Base-by-base conservation (phyloP, 2,888 invertebrate species). In the Drosophila pseudotalamancana region DNA sequence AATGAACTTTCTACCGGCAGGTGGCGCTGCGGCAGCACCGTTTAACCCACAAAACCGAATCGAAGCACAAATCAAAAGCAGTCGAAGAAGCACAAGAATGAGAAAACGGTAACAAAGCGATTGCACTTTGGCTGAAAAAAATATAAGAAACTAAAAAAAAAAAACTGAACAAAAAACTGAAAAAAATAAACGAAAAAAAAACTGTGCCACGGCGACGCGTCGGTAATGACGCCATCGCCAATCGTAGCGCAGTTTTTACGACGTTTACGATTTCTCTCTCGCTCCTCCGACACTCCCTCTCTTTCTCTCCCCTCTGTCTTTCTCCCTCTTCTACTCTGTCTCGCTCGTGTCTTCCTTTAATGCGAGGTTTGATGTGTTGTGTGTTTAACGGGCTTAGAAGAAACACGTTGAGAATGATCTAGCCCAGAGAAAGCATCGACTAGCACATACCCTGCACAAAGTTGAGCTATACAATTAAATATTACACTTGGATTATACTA, bases 171-270 rank as follows among this genome's bases (percentile, higher is more conserved):
- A 48, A 25, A 48, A 18, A 31, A 53, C 18, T 1, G n/a, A 25
- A 11, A 14, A 21, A 14, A 29, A 14, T 4, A 43, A n/a, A 11
- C n/a, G 29, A 9, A 29, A 53, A 16, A 45, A 46, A 18, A 79
- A 79, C 68, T 83, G 84, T 79, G 78, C 84, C 78, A 74, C 64
- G 72, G 40, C 62, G 43, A 35, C 57, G 59, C 50, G 71, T 61
- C 35, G 81, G 56, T 79, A 83, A 79, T 79, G 78, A 79, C 78
- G 78, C 78, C 78, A 79, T 79, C 79, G 57, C 29, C 67, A 67
- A 57, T 48, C 55, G 45, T 54, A 66, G 53, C 54, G 29, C 19
- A 4, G 46, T 18, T 19, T 42, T 21, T 42, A 56, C 16, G 29
- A 18, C 39, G 35, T 60, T 67, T 73, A 65, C 70, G 77, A 70